Evolutionary conservation across 2,797 vertebrate genomes (phyloP), one percentile per base, ranked within the genome.

Genomic region (Myotis myotis): DNA sequence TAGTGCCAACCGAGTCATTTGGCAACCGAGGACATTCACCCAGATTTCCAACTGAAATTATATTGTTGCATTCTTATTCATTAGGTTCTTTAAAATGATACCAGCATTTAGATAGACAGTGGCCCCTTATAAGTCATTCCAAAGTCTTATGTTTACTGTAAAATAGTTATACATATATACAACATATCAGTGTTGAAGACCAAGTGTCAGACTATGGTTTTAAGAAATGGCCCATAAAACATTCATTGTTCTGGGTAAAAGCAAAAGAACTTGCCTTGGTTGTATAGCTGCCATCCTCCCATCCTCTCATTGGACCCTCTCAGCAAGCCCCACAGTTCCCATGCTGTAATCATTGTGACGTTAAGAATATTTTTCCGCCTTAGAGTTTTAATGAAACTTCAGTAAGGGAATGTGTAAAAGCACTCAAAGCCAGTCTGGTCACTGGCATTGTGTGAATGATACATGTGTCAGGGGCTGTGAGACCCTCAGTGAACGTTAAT

Each of bases 21-120:
- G 83, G 30, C 64, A 95, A 64, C 28, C 12, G 22, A 55, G 5
- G 15, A 57, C 60, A 78, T 68, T 91, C n/a, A 57, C 28, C 53
- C 49, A 93, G 74, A 72, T 93, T 87, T 76, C 72, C 47, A 86
- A 91, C 74, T 66, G 28, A 79, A 94, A 79, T 86, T 89, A 57
- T 57, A 88, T 57, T 47, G 25, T 62, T 71, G 33, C 38, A 55
- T 75, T 60, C 11, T 60, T 60, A 60, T 60, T 12, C 57, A 60
- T 13, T 79, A 41, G 28, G 33, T 76, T 92, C 25, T 93, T 76
- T 85, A 87, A 94, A 91, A 86, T 3, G 51, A 12, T 88, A 28
- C 38, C 17, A 20, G 49, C 44, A n/a, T 51, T 85, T 95, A 64
- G 38, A 41, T 20, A 72, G 38, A 60, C 60, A 60, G 5, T 30